Evolutionary conservation across 1,140 invertebrate species (phyloP).

Genomic region (Neuroterus valhalla): DNA sequence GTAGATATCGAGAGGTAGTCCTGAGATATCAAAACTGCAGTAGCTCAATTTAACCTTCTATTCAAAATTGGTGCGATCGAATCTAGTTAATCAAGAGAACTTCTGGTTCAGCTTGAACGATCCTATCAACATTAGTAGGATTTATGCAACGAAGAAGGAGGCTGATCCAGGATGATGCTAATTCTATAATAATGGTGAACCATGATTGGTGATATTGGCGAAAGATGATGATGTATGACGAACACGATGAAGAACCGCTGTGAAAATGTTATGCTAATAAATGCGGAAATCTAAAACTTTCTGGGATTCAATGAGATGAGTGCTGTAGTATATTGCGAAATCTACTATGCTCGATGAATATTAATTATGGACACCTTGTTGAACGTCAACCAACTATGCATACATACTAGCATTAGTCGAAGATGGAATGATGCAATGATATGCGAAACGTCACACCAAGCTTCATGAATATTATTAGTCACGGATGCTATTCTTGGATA

Average conservation of each 20-base stretch:
- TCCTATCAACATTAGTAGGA: no score
- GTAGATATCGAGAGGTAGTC: no score
- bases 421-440: not conserved
- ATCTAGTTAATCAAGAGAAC: no score
- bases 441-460: conserved; percentile 2
- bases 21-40: not conserved
- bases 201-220: no score
- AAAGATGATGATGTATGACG: no score
- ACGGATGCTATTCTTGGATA: not conserved
- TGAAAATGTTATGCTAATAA: no score
- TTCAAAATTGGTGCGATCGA: no score
- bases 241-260: no score
- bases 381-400: conserved; percentile 15
- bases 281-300: not conserved
- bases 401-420: not conserved
- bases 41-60: not conserved
- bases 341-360: conserved; percentile 2
- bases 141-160: no score
- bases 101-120: no score
- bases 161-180: no score
- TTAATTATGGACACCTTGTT: conserved; percentile 18
- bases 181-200: no score
- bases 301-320: not conserved
- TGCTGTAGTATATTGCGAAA: not conserved
- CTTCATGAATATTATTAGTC: conserved; percentile 23